Conservation (phyloP, 2,797 vertebrate genomes). For the Ibycter americanus region DNA sequence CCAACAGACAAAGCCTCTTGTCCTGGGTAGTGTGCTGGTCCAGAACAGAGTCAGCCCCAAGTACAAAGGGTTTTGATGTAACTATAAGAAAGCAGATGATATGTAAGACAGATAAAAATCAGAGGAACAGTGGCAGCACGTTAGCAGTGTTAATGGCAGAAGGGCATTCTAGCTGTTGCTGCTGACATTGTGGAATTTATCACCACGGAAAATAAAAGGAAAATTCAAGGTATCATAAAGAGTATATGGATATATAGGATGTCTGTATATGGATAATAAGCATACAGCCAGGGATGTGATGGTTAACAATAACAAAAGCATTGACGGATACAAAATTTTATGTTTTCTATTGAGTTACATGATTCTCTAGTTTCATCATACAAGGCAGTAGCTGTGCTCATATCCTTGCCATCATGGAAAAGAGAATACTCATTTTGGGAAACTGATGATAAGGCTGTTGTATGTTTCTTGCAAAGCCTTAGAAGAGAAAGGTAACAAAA, state of each 20-base stretch:
- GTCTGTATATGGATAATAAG: not conserved
- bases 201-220: not conserved
- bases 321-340: not conserved
- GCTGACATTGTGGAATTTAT: not conserved
- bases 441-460: not conserved
- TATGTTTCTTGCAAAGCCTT: not conserved
- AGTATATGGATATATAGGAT: not conserved
- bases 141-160: not conserved
- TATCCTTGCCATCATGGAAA: not conserved
- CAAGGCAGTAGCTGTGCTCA: not conserved
- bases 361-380: not conserved
- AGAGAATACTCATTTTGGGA: not conserved
- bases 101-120: not conserved
- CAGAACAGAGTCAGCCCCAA: not conserved
- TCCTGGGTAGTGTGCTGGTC: not conserved
- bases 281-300: not conserved
- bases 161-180: not conserved
- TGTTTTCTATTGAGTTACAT: not conserved
- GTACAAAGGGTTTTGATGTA: not conserved
- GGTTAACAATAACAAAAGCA: not conserved
- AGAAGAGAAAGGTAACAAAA: not conserved
- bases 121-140: not conserved
- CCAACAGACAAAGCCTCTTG: not conserved
- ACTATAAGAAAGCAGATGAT: not conserved
- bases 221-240: not conserved